These are phyloP conservation scores for Marisa cornuarietis DNA, from an alignment of 1,140 invertebrate genomes.

Conservation along the genomic window DNA sequence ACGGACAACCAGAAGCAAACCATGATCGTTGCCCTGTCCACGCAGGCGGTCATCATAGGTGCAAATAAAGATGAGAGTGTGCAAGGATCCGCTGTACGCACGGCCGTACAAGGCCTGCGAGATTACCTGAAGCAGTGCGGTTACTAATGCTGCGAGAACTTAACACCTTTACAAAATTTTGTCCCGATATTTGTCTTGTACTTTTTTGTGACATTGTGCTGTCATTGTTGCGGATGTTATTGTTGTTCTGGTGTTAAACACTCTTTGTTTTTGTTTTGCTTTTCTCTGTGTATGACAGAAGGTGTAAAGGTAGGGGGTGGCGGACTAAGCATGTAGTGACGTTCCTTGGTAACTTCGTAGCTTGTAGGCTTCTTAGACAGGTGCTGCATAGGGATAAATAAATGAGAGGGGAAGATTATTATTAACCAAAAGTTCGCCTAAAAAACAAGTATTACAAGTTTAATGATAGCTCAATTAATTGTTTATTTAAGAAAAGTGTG, in stretches of 20 bases:
- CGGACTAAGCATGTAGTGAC: too few relatives aligned
- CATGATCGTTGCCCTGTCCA: slow-evolving; percentile 24
- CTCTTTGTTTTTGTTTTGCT: too few relatives aligned
- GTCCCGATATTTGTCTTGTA: neutral
- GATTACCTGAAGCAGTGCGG: slow-evolving; percentile 30
- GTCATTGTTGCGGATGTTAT: neutral
- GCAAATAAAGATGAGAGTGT: slow-evolving; percentile 27
- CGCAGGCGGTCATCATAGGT: slow-evolving; percentile 21
- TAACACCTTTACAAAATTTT: neutral
- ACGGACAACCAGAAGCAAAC: slow-evolving; percentile 24
- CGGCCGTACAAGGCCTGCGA: slow-evolving; percentile 22
- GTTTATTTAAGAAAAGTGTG: too few relatives aligned
- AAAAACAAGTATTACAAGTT: too few relatives aligned
- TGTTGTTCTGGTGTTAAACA: neutral
- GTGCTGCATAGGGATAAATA: too few relatives aligned
- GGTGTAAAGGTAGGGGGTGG: too few relatives aligned
- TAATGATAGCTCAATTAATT: too few relatives aligned
- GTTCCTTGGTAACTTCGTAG: too few relatives aligned
- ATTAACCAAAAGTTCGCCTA: too few relatives aligned
- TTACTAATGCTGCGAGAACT: slow-evolving; percentile 13
- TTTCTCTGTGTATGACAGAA: too few relatives aligned
- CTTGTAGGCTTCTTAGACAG: too few relatives aligned
- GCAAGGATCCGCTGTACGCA: slow-evolving; percentile 9
- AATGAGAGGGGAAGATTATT: too few relatives aligned
- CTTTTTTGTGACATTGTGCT: slow-evolving; percentile 1